Conservation (phyloP, 2,113 vertebrate species). For the Hemiscyllium ocellatum region DNA sequence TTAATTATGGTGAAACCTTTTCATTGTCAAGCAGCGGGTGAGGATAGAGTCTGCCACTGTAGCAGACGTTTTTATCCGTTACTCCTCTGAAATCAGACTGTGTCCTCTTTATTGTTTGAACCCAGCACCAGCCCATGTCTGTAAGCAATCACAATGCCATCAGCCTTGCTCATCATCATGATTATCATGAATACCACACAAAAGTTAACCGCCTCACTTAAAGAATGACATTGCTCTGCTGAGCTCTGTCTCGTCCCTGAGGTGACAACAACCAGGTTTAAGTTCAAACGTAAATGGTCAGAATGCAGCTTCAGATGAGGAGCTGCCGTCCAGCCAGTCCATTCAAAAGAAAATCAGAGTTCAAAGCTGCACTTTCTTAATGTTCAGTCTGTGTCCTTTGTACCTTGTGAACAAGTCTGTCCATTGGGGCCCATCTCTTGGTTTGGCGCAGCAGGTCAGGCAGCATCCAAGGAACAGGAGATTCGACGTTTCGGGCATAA, state of each 20-base stretch:
- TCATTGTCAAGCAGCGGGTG: slow-evolving; percentile 71
- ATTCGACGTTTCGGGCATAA: too few relatives aligned
- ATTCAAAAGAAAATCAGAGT: neutral
- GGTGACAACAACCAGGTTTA: neutral
- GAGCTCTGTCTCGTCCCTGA: neutral
- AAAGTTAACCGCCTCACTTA: slow-evolving; percentile 54
- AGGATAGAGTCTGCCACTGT: slow-evolving; percentile 66
- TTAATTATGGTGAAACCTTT: slow-evolving; percentile 80
- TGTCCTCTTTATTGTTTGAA: slow-evolving; percentile 80
- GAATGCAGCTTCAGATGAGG: neutral
- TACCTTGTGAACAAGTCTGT: neutral
- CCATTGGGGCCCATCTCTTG: neutral
- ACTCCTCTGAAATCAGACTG: slow-evolving; percentile 79
- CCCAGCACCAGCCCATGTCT: slow-evolving; percentile 53
- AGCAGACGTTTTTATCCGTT: slow-evolving; percentile 87
- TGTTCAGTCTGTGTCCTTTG: neutral
- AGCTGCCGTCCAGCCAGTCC: neutral
- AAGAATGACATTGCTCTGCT: neutral
- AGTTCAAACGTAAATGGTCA: neutral
- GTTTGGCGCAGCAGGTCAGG: too few relatives aligned
- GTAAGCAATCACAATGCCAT: slow-evolving; percentile 97
- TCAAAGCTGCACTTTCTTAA: neutral
- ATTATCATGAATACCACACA: slow-evolving; percentile 51
- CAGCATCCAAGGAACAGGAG: too few relatives aligned
- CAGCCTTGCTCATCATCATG: slow-evolving; percentile 95